phyloP scores from a whole-genome alignment of 2,797 vertebrate species.

The Parauchenoglanis ngamensis region DNA sequence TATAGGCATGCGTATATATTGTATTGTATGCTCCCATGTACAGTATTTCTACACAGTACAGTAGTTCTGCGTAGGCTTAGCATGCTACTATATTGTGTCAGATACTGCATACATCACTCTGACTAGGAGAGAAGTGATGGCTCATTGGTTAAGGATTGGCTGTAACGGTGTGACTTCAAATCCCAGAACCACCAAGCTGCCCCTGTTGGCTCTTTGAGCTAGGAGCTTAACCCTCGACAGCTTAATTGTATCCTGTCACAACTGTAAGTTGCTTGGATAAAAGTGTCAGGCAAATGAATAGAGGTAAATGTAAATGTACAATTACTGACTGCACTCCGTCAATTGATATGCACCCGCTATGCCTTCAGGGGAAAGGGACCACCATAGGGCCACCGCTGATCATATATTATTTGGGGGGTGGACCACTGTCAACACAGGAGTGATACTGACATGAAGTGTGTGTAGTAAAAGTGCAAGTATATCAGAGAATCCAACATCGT shows the following conservation, averaged over 20 bases:
- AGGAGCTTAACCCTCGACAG: neutral
- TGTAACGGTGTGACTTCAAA: neutral
- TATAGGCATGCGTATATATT: neutral
- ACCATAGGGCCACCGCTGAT: neutral
- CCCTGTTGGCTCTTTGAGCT: neutral
- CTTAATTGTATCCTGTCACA: slow-evolving; percentile 23
- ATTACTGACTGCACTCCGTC: slow-evolving; percentile 16
- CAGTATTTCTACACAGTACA: neutral
- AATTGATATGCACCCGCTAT: neutral
- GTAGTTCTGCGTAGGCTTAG: neutral
- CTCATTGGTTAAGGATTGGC: neutral
- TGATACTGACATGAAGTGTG: neutral
- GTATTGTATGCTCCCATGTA: neutral
- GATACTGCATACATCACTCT: neutral
- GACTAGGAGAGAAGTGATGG: neutral
- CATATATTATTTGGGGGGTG: neutral
- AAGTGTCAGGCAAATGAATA: slow-evolving; percentile 12
- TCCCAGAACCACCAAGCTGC: neutral
- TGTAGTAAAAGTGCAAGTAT: neutral
- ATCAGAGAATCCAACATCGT: neutral
- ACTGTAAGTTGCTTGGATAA: neutral
- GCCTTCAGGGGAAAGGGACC: neutral
- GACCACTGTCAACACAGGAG: neutral
- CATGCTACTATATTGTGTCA: neutral
- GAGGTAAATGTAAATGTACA: slow-evolving; percentile 19